Percentiles rank a stretch among this genome's conserved stretches.
These are phyloP conservation scores for Hylaeus anthracinus DNA, from an alignment of 1,140 invertebrate species.

Conservation along the genomic window DNA sequence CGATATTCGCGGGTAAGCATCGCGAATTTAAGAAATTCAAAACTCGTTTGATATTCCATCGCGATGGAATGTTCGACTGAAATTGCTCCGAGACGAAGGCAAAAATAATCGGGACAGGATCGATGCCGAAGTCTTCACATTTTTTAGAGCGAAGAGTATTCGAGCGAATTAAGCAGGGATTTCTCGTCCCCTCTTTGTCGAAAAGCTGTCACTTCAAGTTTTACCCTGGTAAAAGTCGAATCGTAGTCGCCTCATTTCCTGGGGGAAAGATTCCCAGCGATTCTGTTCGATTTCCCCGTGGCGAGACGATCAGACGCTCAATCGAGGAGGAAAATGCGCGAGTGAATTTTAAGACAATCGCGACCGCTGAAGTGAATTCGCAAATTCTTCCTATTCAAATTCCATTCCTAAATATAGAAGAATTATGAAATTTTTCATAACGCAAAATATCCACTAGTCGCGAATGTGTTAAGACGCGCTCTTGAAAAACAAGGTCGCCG, in stretches of 20 bases:
- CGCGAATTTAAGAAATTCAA: background rate
- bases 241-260: background rate
- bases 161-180: slow-evolving; percentile 10
- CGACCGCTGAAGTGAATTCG: background rate
- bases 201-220: background rate
- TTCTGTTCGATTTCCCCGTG: slow-evolving; percentile 2
- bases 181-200: background rate
- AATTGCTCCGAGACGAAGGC: background rate
- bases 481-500: too few species aligned
- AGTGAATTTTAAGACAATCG: background rate
- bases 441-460: too few species aligned
- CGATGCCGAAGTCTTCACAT: background rate
- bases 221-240: background rate
- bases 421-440: too few species aligned
- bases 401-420: too few species aligned
- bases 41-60: background rate
- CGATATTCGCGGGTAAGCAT: background rate
- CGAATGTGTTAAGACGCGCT: too few species aligned
- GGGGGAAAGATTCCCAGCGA: background rate
- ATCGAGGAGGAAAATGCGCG: background rate
- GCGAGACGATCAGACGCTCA: background rate
- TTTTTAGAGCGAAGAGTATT: background rate
- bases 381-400: too few species aligned
- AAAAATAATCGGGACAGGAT: background rate
- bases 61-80: too few species aligned